Evolutionary conservation across 2,113 vertebrate species (phyloP).

Genomic region (Neogobius melanostomus): DNA sequence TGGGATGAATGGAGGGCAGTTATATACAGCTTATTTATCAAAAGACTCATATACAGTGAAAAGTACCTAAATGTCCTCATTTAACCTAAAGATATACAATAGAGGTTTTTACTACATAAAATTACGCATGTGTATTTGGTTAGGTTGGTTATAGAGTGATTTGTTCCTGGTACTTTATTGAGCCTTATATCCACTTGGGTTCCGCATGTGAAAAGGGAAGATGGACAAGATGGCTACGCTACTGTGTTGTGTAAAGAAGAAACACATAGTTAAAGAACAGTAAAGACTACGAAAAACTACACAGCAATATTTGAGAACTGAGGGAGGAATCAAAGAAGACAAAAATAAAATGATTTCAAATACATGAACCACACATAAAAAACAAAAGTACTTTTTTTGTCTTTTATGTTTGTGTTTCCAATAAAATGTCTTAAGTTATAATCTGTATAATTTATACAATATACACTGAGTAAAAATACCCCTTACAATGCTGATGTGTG

Average conservation of each 20-base stretch:
- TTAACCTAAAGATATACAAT: slow-evolving; percentile 92
- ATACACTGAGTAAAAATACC: slow-evolving; percentile 96
- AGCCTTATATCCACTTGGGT: slow-evolving; percentile 78
- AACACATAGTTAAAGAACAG: slow-evolving; percentile 87
- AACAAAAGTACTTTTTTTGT: slow-evolving; percentile 84
- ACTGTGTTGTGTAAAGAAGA: slow-evolving; percentile 75
- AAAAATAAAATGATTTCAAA: slow-evolving; percentile 78
- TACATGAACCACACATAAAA: slow-evolving; percentile 93
- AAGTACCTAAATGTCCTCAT: slow-evolving; percentile 87
- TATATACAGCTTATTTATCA: slow-evolving; percentile 93
- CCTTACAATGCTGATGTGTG: slow-evolving; percentile 94
- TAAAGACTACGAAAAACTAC: slow-evolving; percentile 88
- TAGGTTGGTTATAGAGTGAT: slow-evolving; percentile 86
- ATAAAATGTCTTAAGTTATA: slow-evolving; percentile 89
- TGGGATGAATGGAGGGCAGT: slow-evolving; percentile 88
- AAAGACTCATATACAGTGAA: slow-evolving; percentile 90
- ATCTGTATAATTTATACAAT: slow-evolving; percentile 96
- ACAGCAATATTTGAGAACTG: slow-evolving; percentile 82
- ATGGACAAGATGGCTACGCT: slow-evolving; percentile 57
- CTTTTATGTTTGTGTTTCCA: slow-evolving; percentile 77
- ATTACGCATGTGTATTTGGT: slow-evolving; percentile 93
- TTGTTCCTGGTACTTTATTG: slow-evolving; percentile 85
- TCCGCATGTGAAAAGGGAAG: slow-evolving; percentile 51
- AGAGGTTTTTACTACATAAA: slow-evolving; percentile 95
- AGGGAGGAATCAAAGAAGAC: slow-evolving; percentile 60